These are phyloP conservation scores for Octopus sinensis DNA, from an alignment of 1,140 invertebrate species.

Conservation along the genomic window DNA sequence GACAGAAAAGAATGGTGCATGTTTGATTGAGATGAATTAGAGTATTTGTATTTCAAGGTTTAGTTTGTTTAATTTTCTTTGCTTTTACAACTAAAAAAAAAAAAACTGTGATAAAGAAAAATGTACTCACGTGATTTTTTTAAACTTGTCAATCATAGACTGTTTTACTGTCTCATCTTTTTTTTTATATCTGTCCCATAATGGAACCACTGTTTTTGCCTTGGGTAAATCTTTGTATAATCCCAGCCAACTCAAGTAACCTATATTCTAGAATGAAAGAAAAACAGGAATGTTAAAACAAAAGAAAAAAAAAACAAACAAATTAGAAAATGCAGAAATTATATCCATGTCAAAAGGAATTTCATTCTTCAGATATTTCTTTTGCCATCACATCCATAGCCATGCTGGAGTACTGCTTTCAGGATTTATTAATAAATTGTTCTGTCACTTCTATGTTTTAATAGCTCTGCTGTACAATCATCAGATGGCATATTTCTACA, in stretches of 20 bases:
- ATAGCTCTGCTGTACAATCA: no score
- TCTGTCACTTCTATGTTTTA: no score
- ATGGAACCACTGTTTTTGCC: constrained; percentile 46
- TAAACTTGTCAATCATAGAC: constrained; percentile 69
- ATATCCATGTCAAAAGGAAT: no score
- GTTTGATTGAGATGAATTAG: no score
- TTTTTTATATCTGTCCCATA: constrained; percentile 48
- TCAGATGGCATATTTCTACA: no score
- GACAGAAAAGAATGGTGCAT: no score
- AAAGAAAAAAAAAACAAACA: neutral
- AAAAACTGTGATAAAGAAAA: neutral
- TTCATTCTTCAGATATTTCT: no score
- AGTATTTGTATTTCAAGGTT: no score
- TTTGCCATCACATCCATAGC: no score
- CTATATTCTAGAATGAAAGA: constrained; percentile 53
- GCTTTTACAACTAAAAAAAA: neutral
- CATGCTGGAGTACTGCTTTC: no score
- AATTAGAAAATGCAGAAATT: neutral
- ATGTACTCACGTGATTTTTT: constrained; percentile 67
- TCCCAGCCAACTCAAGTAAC: constrained; percentile 72
- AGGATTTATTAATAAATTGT: no score
- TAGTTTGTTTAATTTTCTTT: no score
- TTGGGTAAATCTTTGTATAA: constrained; percentile 55
- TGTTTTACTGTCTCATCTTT: constrained; percentile 66
- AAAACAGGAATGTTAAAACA: neutral